Base-by-base conservation (phyloP, 2,888 invertebrate species). In the Drosophila macrospina region DNA sequence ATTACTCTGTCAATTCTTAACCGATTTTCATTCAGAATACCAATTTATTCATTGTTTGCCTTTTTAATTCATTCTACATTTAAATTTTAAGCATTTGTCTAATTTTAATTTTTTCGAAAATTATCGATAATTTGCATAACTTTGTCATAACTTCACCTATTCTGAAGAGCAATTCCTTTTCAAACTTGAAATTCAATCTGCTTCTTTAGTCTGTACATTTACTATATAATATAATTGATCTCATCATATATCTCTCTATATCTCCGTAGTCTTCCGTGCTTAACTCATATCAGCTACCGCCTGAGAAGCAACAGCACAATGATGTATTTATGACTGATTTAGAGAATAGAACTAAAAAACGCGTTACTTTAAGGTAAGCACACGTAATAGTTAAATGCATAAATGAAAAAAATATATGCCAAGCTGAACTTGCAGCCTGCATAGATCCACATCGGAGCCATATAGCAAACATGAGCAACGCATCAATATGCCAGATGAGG, bases 331-430 rank as follows among this genome's bases (percentile, higher is more conserved):
- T 89, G 85, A 82, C 96, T 41, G 97, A 97, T 91, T 94, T 97
- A 80, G 95, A 96, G 76, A 95, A 95, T 91, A 94, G 96, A 90
- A 95, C 96, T 86, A 95, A 96, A 91, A 97, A 97, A 93, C 95
- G 96, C 92, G 97, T 97, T 64, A 97, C 97, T 51, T 94, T 97
- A 88, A 95, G 97, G 96, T 96, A 91, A 93, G 37, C 6, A 7
- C 0, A 0, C 4, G 1, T 26, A 5, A 15, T 20, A 20, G 2
- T n/a, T 1, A 3, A 8, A 13, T 36, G 7, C 11, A 47, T 15
- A 16, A 8, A 20, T 2, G 2, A 20, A 20, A 6, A 11, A 11
- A n/a, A 13, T 20, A 4, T 26, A 37, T 11, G 11, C 11, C 5
- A 16, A 11, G 16, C 24, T 44, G 20, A 5, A 37, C 30, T 6